Percentiles rank a stretch among this genome's conserved stretches.
These are phyloP conservation scores for Priocnemis perturbator DNA, from an alignment of 2,888 invertebrate genomes.

Conservation along the genomic window DNA sequence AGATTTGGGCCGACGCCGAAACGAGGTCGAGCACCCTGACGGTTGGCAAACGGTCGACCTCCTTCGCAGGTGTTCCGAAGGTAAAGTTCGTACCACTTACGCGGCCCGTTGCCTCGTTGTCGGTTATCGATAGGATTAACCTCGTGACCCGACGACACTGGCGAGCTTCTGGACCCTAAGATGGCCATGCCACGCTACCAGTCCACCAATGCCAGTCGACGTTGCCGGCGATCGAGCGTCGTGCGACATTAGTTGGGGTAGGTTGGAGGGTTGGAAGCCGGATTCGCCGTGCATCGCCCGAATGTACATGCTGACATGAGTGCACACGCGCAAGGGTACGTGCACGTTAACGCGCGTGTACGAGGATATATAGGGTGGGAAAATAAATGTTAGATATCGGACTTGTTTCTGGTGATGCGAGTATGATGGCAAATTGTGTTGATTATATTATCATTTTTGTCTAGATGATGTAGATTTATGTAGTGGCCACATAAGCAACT, in stretches of 20 bases:
- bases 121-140: constrained; percentile 46
- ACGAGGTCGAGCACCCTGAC: too few relatives aligned
- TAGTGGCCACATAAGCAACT: too few relatives aligned
- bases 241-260: too few relatives aligned
- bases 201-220: constrained; percentile 28
- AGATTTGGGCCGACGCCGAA: too few relatives aligned
- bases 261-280: constrained; percentile 23
- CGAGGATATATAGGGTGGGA: background rate
- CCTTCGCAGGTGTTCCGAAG: constrained; percentile 8
- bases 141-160: constrained; percentile 30
- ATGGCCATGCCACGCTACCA: constrained; percentile 29
- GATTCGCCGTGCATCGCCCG: constrained; percentile 11
- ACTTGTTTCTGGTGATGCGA: too few relatives aligned
- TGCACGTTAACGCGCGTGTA: background rate
- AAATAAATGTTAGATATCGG: too few relatives aligned
- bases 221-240: too few relatives aligned
- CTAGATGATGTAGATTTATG: too few relatives aligned
- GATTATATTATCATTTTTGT: too few relatives aligned
- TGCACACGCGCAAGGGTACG: background rate
- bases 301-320: background rate
- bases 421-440: too few relatives aligned
- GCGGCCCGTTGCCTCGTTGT: constrained; percentile 28
- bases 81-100: constrained; percentile 31
- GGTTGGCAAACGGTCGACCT: constrained; percentile 10
- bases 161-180: background rate